phyloP scores from a whole-genome alignment of 1,140 invertebrate species.

The Bursaphelenchus mucronatus region DNA sequence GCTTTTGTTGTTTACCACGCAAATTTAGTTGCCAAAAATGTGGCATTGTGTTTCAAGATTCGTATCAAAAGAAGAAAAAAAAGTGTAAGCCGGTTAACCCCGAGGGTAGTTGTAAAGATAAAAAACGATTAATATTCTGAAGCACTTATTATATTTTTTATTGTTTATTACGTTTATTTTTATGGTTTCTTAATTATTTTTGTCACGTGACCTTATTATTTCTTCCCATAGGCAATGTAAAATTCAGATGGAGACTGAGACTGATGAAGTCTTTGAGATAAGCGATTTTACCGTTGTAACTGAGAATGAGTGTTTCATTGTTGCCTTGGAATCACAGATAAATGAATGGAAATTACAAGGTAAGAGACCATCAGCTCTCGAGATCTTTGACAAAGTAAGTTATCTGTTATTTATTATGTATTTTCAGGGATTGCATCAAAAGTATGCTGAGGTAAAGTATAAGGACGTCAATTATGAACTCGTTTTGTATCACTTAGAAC shows the following conservation, averaged over 20 bases:
- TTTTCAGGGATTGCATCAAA: slow-evolving; percentile 4
- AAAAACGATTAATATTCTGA: too few species aligned
- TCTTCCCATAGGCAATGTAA: too few species aligned
- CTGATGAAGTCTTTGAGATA: slow-evolving; percentile 44
- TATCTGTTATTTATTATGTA: not conserved
- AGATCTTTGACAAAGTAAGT: not conserved
- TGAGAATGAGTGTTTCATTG: slow-evolving; percentile 37
- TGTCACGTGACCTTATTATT: too few species aligned
- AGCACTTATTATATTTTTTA: too few species aligned
- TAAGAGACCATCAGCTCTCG: not conserved
- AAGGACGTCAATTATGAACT: slow-evolving; percentile 3
- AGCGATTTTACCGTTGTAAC: slow-evolving; percentile 51
- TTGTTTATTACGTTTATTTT: too few species aligned
- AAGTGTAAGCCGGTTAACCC: too few species aligned
- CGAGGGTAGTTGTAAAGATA: too few species aligned
- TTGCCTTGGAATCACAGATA: slow-evolving; percentile 29
- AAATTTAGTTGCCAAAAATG: too few species aligned
- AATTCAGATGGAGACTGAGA: slow-evolving; percentile 16
- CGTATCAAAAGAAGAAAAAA: too few species aligned
- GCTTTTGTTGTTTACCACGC: too few species aligned
- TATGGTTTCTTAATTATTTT: too few species aligned
- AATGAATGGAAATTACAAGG: slow-evolving; percentile 34
- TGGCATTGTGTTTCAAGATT: too few species aligned
- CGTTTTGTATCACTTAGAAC: slow-evolving; percentile 6
- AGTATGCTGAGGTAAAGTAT: slow-evolving; percentile 2